These are phyloP conservation scores for Sisor rabdophorus DNA, from an alignment of 2,113 vertebrate genomes.

Conservation along the genomic window DNA sequence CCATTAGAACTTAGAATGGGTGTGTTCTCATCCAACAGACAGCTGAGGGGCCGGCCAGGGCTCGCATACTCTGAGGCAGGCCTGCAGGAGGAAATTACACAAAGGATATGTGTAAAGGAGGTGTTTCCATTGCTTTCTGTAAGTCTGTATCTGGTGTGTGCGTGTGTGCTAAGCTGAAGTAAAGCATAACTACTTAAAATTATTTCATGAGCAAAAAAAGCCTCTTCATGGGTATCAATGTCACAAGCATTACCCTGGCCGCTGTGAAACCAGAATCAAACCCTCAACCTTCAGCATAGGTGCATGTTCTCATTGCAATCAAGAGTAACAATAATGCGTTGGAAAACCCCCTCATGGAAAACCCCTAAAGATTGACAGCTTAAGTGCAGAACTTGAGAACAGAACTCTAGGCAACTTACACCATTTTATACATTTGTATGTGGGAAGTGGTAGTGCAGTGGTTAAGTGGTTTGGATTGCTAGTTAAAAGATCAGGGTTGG, in stretches of 20 bases:
- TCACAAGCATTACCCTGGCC: background rate
- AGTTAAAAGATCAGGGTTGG: too few species aligned
- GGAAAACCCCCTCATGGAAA: background rate
- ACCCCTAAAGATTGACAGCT: background rate
- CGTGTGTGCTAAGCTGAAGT: background rate
- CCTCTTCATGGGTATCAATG: background rate
- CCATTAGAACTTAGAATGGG: slow-evolving; percentile 84
- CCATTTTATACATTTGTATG: background rate
- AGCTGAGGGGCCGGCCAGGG: slow-evolving; percentile 92
- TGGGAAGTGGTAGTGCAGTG: too few species aligned
- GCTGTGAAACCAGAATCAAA: background rate
- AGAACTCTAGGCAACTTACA: background rate
- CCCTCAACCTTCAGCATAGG: background rate
- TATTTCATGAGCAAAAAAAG: background rate
- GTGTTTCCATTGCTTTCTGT: background rate
- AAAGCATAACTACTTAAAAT: background rate
- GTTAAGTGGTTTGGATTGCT: too few species aligned
- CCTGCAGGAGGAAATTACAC: slow-evolving; percentile 56
- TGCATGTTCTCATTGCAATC: background rate
- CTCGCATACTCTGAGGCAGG: slow-evolving; percentile 95
- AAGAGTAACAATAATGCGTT: background rate
- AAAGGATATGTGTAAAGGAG: background rate
- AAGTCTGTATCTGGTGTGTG: background rate
- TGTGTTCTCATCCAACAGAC: slow-evolving; percentile 93
- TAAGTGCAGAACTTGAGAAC: background rate